Percentiles rank a stretch among this genome's conserved stretches.
These are phyloP conservation scores for Montipora efflorescens DNA, from an alignment of 64 coral and sea anemone species.

Conservation along the genomic window DNA sequence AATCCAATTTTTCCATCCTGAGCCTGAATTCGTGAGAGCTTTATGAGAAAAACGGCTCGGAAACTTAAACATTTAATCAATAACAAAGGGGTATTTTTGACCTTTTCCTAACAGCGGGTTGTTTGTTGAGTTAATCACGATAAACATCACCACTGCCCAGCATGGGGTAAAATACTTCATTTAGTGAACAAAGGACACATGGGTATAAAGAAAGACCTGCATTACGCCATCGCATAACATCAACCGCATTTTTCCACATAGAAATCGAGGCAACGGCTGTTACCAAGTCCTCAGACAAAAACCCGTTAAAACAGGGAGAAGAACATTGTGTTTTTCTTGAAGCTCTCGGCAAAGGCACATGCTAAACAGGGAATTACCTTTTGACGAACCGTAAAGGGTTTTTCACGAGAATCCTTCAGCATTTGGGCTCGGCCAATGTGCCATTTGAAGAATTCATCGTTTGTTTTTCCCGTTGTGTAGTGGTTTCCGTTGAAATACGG, in stretches of 20 bases:
- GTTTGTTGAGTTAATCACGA: slow-evolving; percentile 61
- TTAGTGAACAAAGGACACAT: slow-evolving; percentile 44
- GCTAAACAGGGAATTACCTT: no score
- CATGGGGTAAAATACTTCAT: slow-evolving; percentile 58
- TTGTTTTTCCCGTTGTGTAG: slow-evolving; percentile 36
- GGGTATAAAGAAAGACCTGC: neutral
- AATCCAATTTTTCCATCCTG: neutral
- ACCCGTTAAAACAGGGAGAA: neutral
- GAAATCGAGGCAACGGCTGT: slow-evolving; percentile 20
- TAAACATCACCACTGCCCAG: slow-evolving; percentile 47
- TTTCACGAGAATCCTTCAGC: neutral
- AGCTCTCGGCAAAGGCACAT: neutral
- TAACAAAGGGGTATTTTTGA: slow-evolving; percentile 46
- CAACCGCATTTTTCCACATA: slow-evolving; percentile 46
- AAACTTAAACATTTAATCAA: slow-evolving; percentile 26
- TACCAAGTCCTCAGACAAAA: neutral
- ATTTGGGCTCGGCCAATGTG: neutral
- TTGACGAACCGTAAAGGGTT: no score
- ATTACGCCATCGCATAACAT: neutral
- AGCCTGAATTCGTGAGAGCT: neutral
- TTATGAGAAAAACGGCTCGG: neutral
- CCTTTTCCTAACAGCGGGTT: slow-evolving; percentile 47
- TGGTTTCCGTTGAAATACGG: neutral
- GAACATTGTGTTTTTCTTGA: neutral
- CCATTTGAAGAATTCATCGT: slow-evolving; percentile 40